phyloP scores from a whole-genome alignment of 2,888 invertebrate genomes.

The Malthinus seriepunctatus region DNA sequence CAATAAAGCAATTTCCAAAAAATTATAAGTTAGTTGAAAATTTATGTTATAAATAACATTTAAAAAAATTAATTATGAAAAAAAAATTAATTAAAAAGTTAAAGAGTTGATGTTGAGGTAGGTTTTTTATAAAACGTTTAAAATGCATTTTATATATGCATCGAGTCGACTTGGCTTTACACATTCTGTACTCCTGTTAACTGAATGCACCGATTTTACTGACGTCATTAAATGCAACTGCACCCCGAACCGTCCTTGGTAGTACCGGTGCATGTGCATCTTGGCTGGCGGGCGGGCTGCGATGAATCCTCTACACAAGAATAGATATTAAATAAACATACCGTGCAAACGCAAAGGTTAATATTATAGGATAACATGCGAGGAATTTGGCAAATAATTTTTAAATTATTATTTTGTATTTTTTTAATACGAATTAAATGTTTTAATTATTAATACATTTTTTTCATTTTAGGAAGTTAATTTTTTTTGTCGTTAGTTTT shows the following conservation, averaged over 20 bases:
- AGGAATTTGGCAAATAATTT: background rate
- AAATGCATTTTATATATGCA: background rate
- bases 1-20: too few species aligned
- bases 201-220: slow-evolving; percentile 43
- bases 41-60: too few species aligned
- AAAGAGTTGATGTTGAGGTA: too few species aligned
- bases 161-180: slow-evolving; percentile 39
- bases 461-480: too few species aligned
- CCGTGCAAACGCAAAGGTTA: background rate
- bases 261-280: slow-evolving; percentile 57
- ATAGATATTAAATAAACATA: background rate
- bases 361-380: background rate
- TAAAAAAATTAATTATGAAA: too few species aligned
- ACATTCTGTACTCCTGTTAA: slow-evolving; percentile 47
- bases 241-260: slow-evolving; percentile 26
- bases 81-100: too few species aligned
- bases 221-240: slow-evolving; percentile 45
- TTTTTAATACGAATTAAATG: too few species aligned
- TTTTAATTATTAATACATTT: too few species aligned
- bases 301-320: slow-evolving; percentile 1
- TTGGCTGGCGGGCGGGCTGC: slow-evolving; percentile 7
- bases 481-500: too few species aligned
- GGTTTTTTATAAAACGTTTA: too few species aligned
- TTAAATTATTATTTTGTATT: too few species aligned
- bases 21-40: too few species aligned